Percentiles rank a stretch among this genome's conserved stretches.
Conservation (phyloP, 2,797 vertebrate genomes). For the Holocentrus rufus region DNA sequence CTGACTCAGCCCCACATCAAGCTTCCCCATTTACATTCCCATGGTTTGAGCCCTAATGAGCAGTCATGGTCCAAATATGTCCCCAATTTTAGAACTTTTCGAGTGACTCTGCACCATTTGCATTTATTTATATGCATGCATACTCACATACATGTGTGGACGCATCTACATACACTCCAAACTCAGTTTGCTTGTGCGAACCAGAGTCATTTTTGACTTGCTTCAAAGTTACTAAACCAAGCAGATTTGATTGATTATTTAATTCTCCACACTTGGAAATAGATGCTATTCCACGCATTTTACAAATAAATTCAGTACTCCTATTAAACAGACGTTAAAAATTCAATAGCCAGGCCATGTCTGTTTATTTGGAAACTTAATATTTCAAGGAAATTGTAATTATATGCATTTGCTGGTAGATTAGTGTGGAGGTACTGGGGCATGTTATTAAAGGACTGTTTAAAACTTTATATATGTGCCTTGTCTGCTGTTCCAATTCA, state of each 20-base stretch:
- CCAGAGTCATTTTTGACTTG: constrained; percentile 53
- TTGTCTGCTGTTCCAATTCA: constrained; percentile 45
- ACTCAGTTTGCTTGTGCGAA: constrained; percentile 27
- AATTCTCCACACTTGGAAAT: background rate
- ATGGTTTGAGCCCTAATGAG: constrained; percentile 52
- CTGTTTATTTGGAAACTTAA: constrained; percentile 50
- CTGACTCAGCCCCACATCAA: constrained; percentile 31
- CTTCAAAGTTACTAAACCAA: constrained; percentile 51
- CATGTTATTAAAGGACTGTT: constrained; percentile 64
- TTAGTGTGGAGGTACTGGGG: constrained; percentile 49
- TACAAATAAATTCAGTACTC: constrained; percentile 40
- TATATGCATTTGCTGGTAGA: constrained; percentile 37
- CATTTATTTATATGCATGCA: background rate
- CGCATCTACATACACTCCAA: constrained; percentile 8
- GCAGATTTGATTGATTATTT: constrained; percentile 12
- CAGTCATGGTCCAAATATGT: constrained; percentile 15
- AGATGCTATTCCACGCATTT: constrained; percentile 23
- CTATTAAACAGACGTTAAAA: constrained; percentile 52
- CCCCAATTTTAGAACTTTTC: constrained; percentile 12
- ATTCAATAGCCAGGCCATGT: constrained; percentile 24
- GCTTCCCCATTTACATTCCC: constrained; percentile 32
- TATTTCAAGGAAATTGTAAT: constrained; percentile 61
- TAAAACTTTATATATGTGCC: constrained; percentile 43
- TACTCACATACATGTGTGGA: constrained; percentile 10
- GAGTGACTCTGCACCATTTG: constrained; percentile 8